Percentiles rank a stretch among this genome's conserved stretches.
phyloP scores from a whole-genome alignment of 1,140 invertebrate genomes.

The Anoplolepis gracilipes region DNA sequence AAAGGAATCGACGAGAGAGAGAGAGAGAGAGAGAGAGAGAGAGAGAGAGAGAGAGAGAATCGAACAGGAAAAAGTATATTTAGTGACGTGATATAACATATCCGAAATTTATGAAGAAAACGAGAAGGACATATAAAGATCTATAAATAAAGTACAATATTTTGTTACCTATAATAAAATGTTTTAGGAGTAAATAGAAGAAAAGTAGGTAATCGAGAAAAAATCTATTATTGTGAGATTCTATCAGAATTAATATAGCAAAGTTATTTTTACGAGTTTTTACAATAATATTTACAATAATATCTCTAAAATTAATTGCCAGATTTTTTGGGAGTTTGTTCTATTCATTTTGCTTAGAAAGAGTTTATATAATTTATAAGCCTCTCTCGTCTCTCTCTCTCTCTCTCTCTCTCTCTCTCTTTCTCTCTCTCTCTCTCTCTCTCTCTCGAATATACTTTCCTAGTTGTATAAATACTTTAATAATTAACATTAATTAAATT shows the following conservation, averaged over 20 bases:
- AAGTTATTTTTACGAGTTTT: slow-evolving; percentile 25
- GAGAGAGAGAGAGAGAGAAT: not conserved
- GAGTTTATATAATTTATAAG: not conserved
- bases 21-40: not conserved
- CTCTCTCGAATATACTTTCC: not conserved
- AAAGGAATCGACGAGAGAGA: slow-evolving; percentile 33
- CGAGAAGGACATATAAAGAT: not conserved
- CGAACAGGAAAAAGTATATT: too few species aligned
- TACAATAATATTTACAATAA: not conserved
- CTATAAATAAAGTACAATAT: slow-evolving; percentile 27
- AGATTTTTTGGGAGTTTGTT: not conserved
- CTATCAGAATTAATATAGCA: not conserved
- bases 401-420: too few species aligned
- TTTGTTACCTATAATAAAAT: too few species aligned
- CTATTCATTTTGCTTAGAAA: not conserved
- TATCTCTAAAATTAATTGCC: not conserved
- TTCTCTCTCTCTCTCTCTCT: too few species aligned
- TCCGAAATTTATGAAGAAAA: slow-evolving; percentile 33
- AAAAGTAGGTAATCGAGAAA: slow-evolving; percentile 13
- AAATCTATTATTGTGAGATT: not conserved
- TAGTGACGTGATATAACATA: not conserved
- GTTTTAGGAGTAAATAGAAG: slow-evolving; percentile 24
- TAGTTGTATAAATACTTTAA: not conserved
- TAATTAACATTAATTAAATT: too few species aligned
- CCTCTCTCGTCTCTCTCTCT: too few species aligned